Conservation (phyloP, 2,797 vertebrate genomes). For the Pygocentrus nattereri region DNA sequence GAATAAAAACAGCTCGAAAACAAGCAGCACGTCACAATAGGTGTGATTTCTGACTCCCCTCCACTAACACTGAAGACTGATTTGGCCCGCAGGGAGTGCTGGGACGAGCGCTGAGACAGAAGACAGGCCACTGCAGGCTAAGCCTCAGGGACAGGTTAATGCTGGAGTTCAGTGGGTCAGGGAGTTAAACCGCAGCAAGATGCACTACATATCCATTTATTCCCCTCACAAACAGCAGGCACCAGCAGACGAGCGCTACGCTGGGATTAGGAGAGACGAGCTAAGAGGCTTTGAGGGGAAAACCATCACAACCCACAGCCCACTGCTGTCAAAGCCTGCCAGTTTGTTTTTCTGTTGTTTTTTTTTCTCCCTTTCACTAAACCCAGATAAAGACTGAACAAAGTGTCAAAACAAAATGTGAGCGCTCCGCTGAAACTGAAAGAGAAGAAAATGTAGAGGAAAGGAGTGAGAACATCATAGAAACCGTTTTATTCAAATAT, state of each 20-base stretch:
- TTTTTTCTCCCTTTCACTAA: slow-evolving; percentile 2
- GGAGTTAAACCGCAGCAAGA: slow-evolving; percentile 31
- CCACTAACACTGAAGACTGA: not conserved
- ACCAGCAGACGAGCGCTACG: slow-evolving; percentile 33
- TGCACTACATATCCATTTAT: slow-evolving; percentile 29
- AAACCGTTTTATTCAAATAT: not conserved
- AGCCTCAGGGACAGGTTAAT: slow-evolving; percentile 39
- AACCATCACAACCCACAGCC: slow-evolving; percentile 46
- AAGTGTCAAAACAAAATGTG: slow-evolving; percentile 50
- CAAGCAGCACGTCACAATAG: not conserved
- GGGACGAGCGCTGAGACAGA: slow-evolving; percentile 19
- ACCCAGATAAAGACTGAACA: slow-evolving; percentile 43
- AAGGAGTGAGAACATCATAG: not conserved
- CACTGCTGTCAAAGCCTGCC: slow-evolving; percentile 41
- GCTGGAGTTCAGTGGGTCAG: slow-evolving; percentile 52
- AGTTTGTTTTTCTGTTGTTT: slow-evolving; percentile 46
- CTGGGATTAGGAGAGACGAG: slow-evolving; percentile 47
- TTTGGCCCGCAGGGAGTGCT: not conserved
- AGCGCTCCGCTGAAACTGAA: not conserved
- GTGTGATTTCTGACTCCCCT: not conserved
- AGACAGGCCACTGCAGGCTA: slow-evolving; percentile 14
- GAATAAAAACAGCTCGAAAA: not conserved
- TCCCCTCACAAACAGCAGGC: slow-evolving; percentile 41
- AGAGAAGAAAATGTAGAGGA: not conserved
- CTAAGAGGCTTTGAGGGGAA: slow-evolving; percentile 54